Conservation (phyloP, 2,888 invertebrate species). For the Blastobasis adustella region DNA sequence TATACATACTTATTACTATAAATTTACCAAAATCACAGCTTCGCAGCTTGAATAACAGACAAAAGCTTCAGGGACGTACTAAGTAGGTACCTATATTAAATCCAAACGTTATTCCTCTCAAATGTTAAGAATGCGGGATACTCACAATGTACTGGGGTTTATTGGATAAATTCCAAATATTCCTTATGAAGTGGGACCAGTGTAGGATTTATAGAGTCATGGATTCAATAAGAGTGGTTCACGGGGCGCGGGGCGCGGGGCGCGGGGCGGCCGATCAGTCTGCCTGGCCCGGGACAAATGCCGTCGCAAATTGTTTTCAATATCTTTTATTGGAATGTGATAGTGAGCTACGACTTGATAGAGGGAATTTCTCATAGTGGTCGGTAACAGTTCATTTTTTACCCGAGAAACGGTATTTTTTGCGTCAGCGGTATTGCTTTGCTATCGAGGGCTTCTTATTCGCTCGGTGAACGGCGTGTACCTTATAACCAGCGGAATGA, state of each 20-base stretch:
- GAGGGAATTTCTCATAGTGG: slow-evolving; percentile 22
- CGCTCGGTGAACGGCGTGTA: too few relatives aligned
- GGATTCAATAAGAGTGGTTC: background rate
- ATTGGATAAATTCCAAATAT: background rate
- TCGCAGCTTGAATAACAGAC: too few relatives aligned
- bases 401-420: background rate
- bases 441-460: too few relatives aligned
- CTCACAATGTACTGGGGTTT: background rate
- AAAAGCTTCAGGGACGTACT: too few relatives aligned
- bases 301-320: slow-evolving; percentile 39
- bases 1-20: too few relatives aligned
- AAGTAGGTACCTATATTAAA: too few relatives aligned
- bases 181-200: background rate
- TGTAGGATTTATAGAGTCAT: slow-evolving; percentile 1
- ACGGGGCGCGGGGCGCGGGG: background rate
- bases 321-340: slow-evolving; percentile 38
- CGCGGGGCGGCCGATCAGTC: background rate
- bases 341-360: slow-evolving; percentile 29
- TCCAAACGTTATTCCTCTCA: too few relatives aligned
- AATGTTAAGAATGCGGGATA: too few relatives aligned
- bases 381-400: slow-evolving; percentile 1
- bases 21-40: too few relatives aligned
- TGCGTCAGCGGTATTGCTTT: too few relatives aligned
- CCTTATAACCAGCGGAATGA: too few relatives aligned
- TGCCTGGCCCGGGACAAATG: slow-evolving; percentile 23